Evolutionary conservation across 2,113 vertebrate genomes (phyloP).

Genomic region (Tychaedon coryphoeus): DNA sequence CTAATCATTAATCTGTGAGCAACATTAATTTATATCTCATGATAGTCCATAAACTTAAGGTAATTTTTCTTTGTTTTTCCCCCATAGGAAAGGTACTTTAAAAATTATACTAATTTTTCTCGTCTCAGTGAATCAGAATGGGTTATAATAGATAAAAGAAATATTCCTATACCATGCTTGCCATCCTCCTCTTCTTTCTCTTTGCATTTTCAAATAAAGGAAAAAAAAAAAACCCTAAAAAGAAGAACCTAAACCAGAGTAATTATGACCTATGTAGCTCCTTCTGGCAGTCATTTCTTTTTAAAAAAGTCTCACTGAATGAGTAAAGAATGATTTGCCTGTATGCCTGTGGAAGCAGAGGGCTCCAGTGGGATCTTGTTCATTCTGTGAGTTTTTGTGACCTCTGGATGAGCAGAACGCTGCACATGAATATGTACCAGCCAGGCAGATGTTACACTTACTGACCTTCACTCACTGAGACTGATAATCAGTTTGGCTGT

Average conservation of each 20-base stretch:
- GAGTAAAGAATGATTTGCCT: neutral
- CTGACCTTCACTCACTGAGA: conserved; percentile 58
- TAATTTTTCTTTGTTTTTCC: neutral
- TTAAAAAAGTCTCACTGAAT: neutral
- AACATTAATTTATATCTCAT: neutral
- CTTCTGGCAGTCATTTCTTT: neutral
- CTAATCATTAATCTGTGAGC: neutral
- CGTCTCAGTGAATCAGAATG: neutral
- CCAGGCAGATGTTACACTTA: conserved; percentile 66
- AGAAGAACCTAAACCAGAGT: neutral
- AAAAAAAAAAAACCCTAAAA: no score
- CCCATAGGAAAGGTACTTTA: neutral
- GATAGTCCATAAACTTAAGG: neutral
- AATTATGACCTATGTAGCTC: neutral
- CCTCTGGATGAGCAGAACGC: conserved; percentile 33
- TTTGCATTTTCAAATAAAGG: neutral
- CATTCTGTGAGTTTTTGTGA: conserved; percentile 29
- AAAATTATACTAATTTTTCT: neutral
- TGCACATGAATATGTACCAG: conserved; percentile 50
- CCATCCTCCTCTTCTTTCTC: neutral
- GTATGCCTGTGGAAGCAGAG: neutral
- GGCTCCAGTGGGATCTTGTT: conserved; percentile 43
- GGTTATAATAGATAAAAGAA: neutral
- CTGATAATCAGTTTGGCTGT: conserved; percentile 65
- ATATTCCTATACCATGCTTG: neutral